Percentiles rank a stretch among this genome's conserved stretches.
These are phyloP conservation scores for Erynnis tages DNA, from an alignment of 2,888 invertebrate species.

Conservation along the genomic window DNA sequence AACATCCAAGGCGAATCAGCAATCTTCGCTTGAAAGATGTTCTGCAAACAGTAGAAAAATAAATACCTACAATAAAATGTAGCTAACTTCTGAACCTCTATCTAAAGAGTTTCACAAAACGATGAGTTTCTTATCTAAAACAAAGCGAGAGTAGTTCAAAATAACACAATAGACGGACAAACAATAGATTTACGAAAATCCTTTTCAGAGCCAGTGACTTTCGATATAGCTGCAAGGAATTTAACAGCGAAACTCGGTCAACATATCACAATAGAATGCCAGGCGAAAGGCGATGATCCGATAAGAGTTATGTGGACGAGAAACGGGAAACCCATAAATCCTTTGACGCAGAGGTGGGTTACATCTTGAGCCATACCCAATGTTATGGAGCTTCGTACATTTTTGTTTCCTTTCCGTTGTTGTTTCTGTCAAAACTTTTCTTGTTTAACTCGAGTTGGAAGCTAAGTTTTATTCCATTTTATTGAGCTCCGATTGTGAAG, in stretches of 20 bases:
- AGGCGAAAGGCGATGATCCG: constrained; percentile 92
- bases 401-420: not conserved
- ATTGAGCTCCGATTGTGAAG: not conserved
- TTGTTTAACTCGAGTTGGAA: not conserved
- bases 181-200: constrained; percentile 17
- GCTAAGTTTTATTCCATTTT: not conserved
- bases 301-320: constrained; percentile 91
- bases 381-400: not conserved
- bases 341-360: constrained; percentile 69
- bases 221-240: constrained; percentile 86
- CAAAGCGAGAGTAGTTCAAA: not conserved
- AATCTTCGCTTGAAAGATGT: not conserved
- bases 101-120: not conserved
- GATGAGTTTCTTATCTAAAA: not conserved
- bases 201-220: constrained; percentile 88
- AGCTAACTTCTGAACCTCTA: not conserved
- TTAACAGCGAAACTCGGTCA: constrained; percentile 89
- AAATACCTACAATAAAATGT: not conserved
- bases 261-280: constrained; percentile 88
- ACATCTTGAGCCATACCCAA: constrained; percentile 4
- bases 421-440: constrained; percentile 5
- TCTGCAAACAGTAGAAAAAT: not conserved
- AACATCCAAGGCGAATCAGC: not conserved
- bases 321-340: constrained; percentile 86
- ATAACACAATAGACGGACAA: constrained; percentile 9